phyloP scores from a whole-genome alignment of 1,140 invertebrate genomes.

The Popillia japonica region DNA sequence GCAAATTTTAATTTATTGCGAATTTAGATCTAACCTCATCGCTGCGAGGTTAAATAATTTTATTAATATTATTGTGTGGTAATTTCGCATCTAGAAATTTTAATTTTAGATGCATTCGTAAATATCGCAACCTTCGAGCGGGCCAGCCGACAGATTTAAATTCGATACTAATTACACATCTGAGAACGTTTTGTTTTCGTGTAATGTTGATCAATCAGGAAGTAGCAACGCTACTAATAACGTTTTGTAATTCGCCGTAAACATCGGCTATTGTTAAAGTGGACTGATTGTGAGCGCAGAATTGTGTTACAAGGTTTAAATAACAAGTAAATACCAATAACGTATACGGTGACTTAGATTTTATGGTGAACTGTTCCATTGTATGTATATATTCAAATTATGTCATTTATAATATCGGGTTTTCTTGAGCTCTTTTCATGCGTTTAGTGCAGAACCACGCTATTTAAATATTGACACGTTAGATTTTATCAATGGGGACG shows the following conservation, averaged over 20 bases:
- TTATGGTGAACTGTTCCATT: background rate
- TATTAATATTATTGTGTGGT: background rate
- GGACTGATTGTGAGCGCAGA: background rate
- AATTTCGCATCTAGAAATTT: background rate
- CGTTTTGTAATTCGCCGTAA: background rate
- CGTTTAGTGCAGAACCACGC: no score
- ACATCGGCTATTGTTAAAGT: background rate
- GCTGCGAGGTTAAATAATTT: no score
- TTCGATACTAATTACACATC: background rate
- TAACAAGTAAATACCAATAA: slow-evolving; percentile 1
- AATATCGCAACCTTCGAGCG: background rate
- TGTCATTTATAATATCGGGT: no score
- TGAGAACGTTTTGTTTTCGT: background rate
- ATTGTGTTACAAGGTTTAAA: slow-evolving; percentile 7
- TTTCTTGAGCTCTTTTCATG: no score
- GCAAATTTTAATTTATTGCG: no score
- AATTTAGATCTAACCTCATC: background rate
- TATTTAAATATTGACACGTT: no score
- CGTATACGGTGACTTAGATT: slow-evolving; percentile 14
- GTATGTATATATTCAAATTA: background rate
- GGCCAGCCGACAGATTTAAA: background rate
- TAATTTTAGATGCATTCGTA: background rate
- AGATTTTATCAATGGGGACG: no score
- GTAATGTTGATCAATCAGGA: background rate
- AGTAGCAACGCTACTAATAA: background rate